Base-by-base conservation (phyloP, 1,140 invertebrate species). In the Homalodisca vitripennis region DNA sequence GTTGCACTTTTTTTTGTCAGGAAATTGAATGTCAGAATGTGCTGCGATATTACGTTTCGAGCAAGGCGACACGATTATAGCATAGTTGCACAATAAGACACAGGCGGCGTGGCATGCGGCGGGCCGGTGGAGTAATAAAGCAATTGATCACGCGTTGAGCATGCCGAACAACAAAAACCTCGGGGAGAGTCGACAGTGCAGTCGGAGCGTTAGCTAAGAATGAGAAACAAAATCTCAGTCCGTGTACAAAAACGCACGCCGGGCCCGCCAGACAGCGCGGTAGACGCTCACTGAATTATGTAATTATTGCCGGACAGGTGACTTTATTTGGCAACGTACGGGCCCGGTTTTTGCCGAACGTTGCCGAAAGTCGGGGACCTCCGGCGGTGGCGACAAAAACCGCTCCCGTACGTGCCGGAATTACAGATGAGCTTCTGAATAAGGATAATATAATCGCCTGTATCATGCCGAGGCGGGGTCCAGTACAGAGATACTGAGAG, bases 321-420 rank as follows among this genome's bases (percentile, higher is more conserved):
- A 27, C 55, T 60, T 29, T 60, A 60, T 60, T 60, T 60, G 55
- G 55, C 48, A 20, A 53, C 48, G 22, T 26, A 24, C 24, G 22
- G 22, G 55, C 3, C 14, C 48, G 48, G 48, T 20, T 51, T 51
- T 51, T 51, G 48, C n/a, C 6, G 14, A 22, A 22, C 22, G 48
- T 3, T 60, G 55, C 55, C 55, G 55, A 60, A 60, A 60, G 55
- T 30, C 24, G 24, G 14, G 55, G 55, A 60, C 55, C 55, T 60
- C 55, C 55, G 10, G 24, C 6, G 34, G n/a, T n/a, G 17, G 34
- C 34, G 34, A 17, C 34, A 41, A 41, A 41, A 41, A 41, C 34
- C 34, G 34, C 34, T 41, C n/a, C n/a, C n/a, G n/a, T n/a, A n/a
- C n/a, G n/a, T n/a, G n/a, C n/a, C n/a, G n/a, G n/a, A n/a, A n/a